Evolutionary conservation across 2,113 vertebrate genomes (phyloP).

Genomic region (Malurus melanocephalus): DNA sequence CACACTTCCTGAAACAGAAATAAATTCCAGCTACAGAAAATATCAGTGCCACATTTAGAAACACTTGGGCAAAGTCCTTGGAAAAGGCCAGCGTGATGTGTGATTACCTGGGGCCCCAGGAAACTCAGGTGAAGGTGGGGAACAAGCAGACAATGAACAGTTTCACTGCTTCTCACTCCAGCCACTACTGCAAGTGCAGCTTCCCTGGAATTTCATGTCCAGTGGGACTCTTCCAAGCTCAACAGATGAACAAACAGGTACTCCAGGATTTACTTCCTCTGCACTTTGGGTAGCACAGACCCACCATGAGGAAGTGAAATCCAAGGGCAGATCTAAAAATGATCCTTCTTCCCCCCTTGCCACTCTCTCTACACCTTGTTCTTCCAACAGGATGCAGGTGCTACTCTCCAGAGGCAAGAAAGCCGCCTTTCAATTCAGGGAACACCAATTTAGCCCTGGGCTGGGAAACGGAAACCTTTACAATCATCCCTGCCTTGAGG

Average conservation of each 20-base stretch:
- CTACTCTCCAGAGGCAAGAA: too few relatives aligned
- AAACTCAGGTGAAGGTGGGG: not conserved
- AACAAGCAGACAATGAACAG: not conserved
- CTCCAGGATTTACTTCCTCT: not conserved
- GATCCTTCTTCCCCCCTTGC: not conserved
- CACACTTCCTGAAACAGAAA: not conserved
- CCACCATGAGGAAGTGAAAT: not conserved
- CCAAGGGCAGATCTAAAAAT: not conserved
- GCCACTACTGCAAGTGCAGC: not conserved
- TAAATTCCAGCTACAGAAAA: not conserved
- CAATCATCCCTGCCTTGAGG: not conserved
- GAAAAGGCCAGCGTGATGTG: not conserved
- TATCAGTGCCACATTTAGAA: not conserved
- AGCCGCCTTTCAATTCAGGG: not conserved
- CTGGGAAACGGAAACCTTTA: not conserved
- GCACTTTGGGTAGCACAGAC: not conserved
- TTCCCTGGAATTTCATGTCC: not conserved
- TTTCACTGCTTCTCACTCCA: not conserved
- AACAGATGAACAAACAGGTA: not conserved
- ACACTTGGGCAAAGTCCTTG: not conserved
- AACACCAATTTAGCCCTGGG: not conserved
- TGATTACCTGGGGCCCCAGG: not conserved
- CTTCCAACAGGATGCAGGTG: too few relatives aligned
- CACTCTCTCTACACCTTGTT: not conserved
- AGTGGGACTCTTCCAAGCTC: not conserved